phyloP scores from a whole-genome alignment of 1,140 invertebrate genomes.

The Rhopalosiphum maidis region DNA sequence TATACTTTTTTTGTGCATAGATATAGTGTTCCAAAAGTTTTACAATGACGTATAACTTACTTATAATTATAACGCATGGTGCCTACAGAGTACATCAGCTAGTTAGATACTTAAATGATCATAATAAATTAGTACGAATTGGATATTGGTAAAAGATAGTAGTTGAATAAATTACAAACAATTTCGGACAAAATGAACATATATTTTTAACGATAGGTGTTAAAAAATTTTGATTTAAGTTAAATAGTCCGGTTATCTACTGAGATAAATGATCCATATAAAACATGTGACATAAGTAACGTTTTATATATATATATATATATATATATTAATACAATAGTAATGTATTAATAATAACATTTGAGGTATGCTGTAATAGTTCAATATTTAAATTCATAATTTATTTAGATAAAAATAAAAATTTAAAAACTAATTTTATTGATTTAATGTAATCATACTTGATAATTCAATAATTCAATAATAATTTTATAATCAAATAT shows the following conservation, averaged over 20 bases:
- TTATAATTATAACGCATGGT: not conserved
- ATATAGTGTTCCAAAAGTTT: not conserved
- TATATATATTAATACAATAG: not conserved
- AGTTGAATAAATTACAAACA: slow-evolving; percentile 9
- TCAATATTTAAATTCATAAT: not conserved
- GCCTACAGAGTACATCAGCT: not conserved
- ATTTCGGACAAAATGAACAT: not conserved
- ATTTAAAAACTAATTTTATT: not conserved
- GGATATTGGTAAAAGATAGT: not conserved
- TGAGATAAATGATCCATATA: not conserved
- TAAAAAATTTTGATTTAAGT: not conserved
- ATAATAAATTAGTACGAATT: not conserved
- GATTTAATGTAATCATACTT: not conserved
- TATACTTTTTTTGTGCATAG: not conserved
- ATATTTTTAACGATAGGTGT: not conserved
- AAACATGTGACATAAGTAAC: not conserved
- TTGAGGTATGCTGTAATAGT: not conserved
- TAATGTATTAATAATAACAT: not conserved
- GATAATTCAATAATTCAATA: not conserved
- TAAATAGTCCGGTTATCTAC: not conserved
- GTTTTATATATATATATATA: not conserved
- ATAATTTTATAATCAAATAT: not conserved
- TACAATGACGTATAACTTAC: not conserved
- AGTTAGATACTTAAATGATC: not conserved
- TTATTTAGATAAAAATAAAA: not conserved